Conservation (phyloP, 2,797 vertebrate genomes). For the Morelia viridis region DNA sequence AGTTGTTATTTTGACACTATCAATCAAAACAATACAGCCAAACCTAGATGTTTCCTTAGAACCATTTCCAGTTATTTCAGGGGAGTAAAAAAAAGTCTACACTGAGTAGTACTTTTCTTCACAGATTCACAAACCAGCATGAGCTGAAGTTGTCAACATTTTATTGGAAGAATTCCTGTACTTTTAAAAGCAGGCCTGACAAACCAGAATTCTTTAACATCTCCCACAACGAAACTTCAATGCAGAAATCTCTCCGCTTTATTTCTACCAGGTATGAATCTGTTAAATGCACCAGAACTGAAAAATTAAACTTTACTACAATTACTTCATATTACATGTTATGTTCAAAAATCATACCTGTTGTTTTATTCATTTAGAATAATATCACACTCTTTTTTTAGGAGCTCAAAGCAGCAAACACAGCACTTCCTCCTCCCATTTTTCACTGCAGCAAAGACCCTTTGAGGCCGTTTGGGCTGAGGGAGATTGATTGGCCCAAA, state of each 20-base stretch:
- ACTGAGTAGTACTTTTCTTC: neutral
- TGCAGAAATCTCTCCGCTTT: neutral
- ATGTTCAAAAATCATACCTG: neutral
- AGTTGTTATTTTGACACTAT: neutral
- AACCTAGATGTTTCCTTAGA: neutral
- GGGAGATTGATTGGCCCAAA: no score
- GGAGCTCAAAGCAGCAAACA: neutral
- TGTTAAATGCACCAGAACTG: neutral
- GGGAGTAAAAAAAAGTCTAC: neutral
- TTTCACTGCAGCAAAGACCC: neutral
- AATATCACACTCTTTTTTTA: neutral
- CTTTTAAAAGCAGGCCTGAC: neutral
- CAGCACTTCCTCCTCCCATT: neutral
- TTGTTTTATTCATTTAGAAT: neutral
- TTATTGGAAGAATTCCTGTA: neutral
- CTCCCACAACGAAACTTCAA: neutral
- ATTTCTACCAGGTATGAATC: neutral
- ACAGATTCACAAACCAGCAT: neutral
- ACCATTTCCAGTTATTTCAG: neutral
- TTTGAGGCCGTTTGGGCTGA: neutral
- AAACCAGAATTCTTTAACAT: neutral
- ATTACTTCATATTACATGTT: neutral
- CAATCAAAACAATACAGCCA: neutral
- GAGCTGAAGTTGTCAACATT: rapidly evolving
- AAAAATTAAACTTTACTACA: neutral